A percentile compares a stretch with the other conserved stretches of the same genome.
These are phyloP conservation scores for Anableps anableps DNA, from an alignment of 2,797 vertebrate species.

Conservation along the genomic window DNA sequence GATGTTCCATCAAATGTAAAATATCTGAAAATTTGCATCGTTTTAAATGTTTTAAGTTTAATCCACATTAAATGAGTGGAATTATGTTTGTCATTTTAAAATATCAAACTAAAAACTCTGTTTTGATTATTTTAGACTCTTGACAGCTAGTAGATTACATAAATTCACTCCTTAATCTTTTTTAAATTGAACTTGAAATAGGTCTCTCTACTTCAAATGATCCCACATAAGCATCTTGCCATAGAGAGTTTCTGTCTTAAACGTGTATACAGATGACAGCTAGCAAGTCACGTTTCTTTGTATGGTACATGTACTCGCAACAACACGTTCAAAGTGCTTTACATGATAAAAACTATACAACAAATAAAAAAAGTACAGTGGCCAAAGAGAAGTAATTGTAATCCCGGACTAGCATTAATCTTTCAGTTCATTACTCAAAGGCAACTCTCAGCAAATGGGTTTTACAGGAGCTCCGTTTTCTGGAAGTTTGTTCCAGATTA, in stretches of 20 bases:
- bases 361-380: no score
- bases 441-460: no score
- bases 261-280: neutral
- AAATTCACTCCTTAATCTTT: neutral
- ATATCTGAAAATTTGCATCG: neutral
- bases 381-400: no score
- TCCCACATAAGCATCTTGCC: neutral
- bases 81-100: conserved; percentile 1
- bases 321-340: no score
- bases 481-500: no score
- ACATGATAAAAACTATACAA: no score
- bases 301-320: neutral
- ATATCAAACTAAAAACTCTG: neutral
- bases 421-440: no score
- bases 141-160: neutral
- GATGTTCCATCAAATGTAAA: conserved; percentile 4
- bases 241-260: neutral
- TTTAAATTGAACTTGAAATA: neutral
- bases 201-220: neutral
- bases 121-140: neutral
- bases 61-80: neutral
- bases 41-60: neutral
- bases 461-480: no score
- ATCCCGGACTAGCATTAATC: no score
- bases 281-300: no score